A percentile compares a stretch with the other conserved stretches of the same genome.
Conservation (phyloP, 2,797 vertebrate genomes). For the Gouania willdenowi region DNA sequence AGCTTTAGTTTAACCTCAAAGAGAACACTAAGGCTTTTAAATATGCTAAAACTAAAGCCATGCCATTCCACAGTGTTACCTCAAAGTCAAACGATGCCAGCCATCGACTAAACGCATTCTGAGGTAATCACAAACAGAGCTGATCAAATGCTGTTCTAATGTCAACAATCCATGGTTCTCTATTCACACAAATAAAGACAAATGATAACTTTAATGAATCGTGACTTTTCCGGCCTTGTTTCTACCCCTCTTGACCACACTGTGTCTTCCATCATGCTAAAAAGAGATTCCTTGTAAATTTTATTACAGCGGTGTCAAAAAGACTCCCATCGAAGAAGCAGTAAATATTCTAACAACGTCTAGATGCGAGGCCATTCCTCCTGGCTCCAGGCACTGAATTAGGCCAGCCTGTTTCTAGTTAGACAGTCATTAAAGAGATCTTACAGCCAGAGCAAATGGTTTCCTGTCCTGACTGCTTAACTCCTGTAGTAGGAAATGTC, state of each 20-base stretch:
- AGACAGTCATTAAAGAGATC: slow-evolving; percentile 99
- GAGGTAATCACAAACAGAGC: slow-evolving; percentile 46
- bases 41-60: slow-evolving; percentile 32
- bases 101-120: slow-evolving; percentile 29
- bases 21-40: slow-evolving; percentile 55
- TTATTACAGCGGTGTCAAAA: slow-evolving; percentile 92
- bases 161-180: slow-evolving; percentile 59
- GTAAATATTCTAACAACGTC: slow-evolving; percentile 95
- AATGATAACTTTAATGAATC: slow-evolving; percentile 64
- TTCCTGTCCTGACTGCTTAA: slow-evolving; percentile 98
- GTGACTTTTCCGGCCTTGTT: slow-evolving; percentile 55
- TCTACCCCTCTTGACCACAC: slow-evolving; percentile 65
- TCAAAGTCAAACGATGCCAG: slow-evolving; percentile 57
- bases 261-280: slow-evolving; percentile 71
- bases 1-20: slow-evolving; percentile 30
- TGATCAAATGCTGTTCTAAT: slow-evolving; percentile 64
- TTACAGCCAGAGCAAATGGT: slow-evolving; percentile 93
- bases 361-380: slow-evolving; percentile 88
- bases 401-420: slow-evolving; percentile 96
- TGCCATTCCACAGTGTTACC: slow-evolving; percentile 27
- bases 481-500: slow-evolving; percentile 93
- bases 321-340: slow-evolving; percentile 88
- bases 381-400: slow-evolving; percentile 91
- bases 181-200: slow-evolving; percentile 68
- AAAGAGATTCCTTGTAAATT: slow-evolving; percentile 86